Conservation (phyloP, 2,113 vertebrate genomes). For the Sclerurus mexicanus region DNA sequence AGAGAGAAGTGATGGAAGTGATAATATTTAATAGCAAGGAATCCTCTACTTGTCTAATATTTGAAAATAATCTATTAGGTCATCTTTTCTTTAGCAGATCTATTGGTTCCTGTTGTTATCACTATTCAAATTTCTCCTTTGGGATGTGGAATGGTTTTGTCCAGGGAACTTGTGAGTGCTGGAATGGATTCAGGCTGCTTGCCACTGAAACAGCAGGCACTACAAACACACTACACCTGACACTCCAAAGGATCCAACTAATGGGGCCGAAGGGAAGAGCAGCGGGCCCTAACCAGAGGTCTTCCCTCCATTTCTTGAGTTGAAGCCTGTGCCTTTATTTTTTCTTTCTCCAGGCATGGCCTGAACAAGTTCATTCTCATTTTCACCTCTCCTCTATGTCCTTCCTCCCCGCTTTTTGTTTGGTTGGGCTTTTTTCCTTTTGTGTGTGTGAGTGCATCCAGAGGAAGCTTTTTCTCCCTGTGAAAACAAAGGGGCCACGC, state of each 20-base stretch:
- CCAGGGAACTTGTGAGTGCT: not conserved
- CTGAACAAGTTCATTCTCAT: fast-evolving
- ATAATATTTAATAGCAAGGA: slow-evolving; percentile 45
- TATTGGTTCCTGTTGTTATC: not conserved
- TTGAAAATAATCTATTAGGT: slow-evolving; percentile 46
- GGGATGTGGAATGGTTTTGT: not conserved
- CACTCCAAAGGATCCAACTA: not conserved
- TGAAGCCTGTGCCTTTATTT: not conserved
- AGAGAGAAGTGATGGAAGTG: not conserved
- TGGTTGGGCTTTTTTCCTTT: not conserved
- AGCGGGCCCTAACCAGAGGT: not conserved
- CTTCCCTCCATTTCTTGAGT: not conserved
- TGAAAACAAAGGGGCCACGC: not conserved
- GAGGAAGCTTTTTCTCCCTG: fast-evolving
- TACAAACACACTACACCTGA: fast-evolving
- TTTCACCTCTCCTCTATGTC: fast-evolving
- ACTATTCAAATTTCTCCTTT: not conserved
- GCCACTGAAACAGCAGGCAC: not conserved
- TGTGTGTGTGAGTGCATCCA: not conserved
- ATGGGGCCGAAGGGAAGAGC: not conserved
- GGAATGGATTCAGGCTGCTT: not conserved
- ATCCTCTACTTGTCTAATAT: not conserved
- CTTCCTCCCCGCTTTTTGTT: not conserved
- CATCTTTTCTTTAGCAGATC: not conserved
- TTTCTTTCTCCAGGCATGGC: not conserved